These are phyloP conservation scores for Microcebus lehilahytsara DNA, from an alignment of 2,113 vertebrate genomes.

Conservation along the genomic window DNA sequence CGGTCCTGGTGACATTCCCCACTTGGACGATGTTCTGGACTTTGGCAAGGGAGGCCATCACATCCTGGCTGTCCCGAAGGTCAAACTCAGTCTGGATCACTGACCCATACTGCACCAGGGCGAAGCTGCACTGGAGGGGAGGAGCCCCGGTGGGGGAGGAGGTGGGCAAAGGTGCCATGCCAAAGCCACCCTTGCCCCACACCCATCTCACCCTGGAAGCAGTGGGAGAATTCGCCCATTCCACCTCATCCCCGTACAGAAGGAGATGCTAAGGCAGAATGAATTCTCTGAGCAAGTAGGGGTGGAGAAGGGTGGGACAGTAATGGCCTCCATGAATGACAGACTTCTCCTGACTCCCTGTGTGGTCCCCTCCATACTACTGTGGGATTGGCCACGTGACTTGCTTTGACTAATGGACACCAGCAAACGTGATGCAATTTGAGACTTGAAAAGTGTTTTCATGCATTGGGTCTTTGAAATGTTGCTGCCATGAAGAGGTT, in stretches of 20 bases:
- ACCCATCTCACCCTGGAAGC: background rate
- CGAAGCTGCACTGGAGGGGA: constrained; percentile 84
- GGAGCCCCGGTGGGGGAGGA: background rate
- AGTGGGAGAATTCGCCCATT: background rate
- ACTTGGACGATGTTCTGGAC: constrained; percentile 82
- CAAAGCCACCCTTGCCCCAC: background rate
- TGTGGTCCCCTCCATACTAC: background rate
- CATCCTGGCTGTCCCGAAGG: constrained; percentile 76
- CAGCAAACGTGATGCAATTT: background rate
- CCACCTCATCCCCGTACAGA: background rate
- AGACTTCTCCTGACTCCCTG: background rate
- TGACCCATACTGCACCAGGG: constrained; percentile 84
- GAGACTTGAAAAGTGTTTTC: background rate
- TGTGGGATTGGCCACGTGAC: background rate
- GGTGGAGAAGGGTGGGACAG: background rate
- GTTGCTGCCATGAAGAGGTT: background rate
- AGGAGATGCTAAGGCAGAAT: background rate
- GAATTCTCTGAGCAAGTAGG: background rate
- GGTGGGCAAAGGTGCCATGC: background rate
- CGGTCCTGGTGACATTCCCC: constrained; percentile 77
- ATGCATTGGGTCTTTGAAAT: background rate
- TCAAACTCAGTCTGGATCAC: constrained; percentile 83
- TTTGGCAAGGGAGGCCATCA: constrained; percentile 70
- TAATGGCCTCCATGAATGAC: background rate
- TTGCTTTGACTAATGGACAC: background rate